These are phyloP conservation scores for Cheilosia soror DNA, from an alignment of 2,888 invertebrate species.

Conservation along the genomic window DNA sequence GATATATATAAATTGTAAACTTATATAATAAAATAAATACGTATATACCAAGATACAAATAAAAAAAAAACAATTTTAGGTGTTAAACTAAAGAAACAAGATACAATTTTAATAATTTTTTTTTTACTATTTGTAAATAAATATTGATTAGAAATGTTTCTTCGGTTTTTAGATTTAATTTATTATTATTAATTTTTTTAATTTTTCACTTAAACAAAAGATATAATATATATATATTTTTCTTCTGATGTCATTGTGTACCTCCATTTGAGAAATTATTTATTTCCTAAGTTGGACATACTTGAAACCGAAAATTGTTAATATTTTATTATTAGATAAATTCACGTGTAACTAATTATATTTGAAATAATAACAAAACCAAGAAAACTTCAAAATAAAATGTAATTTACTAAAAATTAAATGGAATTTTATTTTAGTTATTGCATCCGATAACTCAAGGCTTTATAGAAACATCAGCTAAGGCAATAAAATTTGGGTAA, in stretches of 20 bases:
- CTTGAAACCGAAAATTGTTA: constrained; percentile 52
- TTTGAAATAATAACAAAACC: constrained; percentile 40
- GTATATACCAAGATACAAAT: constrained; percentile 10
- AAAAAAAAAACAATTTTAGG: constrained; percentile 18
- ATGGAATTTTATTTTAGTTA: constrained; percentile 41
- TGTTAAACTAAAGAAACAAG: constrained; percentile 16
- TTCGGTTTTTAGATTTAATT: constrained; percentile 4
- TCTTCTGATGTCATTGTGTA: constrained; percentile 61
- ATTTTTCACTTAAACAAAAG: neutral
- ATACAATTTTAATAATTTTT: constrained; percentile 14
- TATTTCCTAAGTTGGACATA: constrained; percentile 47
- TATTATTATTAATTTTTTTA: neutral
- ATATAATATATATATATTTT: constrained; percentile 42
- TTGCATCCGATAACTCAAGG: neutral
- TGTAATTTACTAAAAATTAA: constrained; percentile 60
- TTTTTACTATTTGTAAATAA: constrained; percentile 49
- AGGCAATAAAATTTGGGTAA: no score
- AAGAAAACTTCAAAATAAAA: constrained; percentile 54
- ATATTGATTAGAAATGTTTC: constrained; percentile 6
- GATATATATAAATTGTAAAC: constrained; percentile 29
- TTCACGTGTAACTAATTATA: constrained; percentile 53
- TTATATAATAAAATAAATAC: constrained; percentile 21
- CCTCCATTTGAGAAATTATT: constrained; percentile 60
- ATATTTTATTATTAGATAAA: constrained; percentile 61
- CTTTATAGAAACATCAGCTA: no score